Base-by-base conservation (phyloP, 35 echinoderm and acorn worm species). In the Apostichopus parvimensis region DNA sequence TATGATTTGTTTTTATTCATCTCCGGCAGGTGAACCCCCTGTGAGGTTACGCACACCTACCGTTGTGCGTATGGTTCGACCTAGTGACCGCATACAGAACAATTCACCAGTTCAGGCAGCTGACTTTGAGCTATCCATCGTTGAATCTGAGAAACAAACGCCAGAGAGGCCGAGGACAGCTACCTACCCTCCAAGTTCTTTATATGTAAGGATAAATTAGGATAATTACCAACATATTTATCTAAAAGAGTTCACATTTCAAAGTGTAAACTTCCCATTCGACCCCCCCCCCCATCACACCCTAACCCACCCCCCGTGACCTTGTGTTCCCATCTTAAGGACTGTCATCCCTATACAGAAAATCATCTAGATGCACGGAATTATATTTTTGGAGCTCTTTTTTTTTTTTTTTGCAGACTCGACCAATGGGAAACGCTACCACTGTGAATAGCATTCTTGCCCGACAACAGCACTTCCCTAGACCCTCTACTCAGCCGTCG, bases 371-470 rank as follows among this genome's bases (percentile, higher is more conserved):
- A 34, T 34, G 28, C 28, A 34, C 28, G 2, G 28, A 34, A 34
- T 1, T 34, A 34, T 1, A 34, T 34, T 34, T 34, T 34, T 34
- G 1, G 28, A 34, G 28, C 28, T 60, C 11, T 60, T 61, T 9
- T 61, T 11, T 61, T 12, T 5, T 11, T 0, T 53, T 11, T 64
- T 34, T 9, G 0, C 87, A 98, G 92, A 91, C 72, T 24, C 87
- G 89, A 25, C 94, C 92, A 71, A 80, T 98, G 34, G 96, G 96
- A 6, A 95, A 98, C 56, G 96, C 96, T 34, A 98, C 96, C 57
- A 98, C 96, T 52, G 94, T 86, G 14, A 98, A 98, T 75, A 92
- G 65, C 0, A 62, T 98, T n/a, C 77, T 93, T 58, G 96, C 96
- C 8, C 75, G 91, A 70, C 64, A 87, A 13, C 70, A 92, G 75